Conservation (phyloP, 2,888 invertebrate species). For the Caenorhabditis angaria region DNA sequence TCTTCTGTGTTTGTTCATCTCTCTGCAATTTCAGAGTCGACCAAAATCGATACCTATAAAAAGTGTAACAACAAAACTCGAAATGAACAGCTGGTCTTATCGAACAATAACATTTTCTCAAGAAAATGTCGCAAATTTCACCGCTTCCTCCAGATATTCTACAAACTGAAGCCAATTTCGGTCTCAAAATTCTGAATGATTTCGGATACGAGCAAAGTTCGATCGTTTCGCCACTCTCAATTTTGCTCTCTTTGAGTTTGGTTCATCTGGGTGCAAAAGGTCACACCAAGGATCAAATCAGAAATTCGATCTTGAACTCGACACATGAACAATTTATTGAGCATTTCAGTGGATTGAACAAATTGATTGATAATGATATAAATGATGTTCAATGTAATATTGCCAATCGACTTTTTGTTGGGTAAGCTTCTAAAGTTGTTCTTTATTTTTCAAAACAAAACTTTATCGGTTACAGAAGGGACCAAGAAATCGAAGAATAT, state of each 20-base stretch:
- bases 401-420: conserved; percentile 36
- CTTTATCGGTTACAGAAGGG: conserved; percentile 16
- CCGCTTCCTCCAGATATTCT: neutral
- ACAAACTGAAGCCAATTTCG: neutral
- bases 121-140: neutral
- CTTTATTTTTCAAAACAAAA: neutral
- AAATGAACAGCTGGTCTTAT: neutral
- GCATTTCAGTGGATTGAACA: conserved; percentile 20
- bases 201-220: neutral
- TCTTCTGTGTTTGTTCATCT: neutral
- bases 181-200: neutral
- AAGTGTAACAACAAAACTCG: neutral
- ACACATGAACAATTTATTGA: conserved; percentile 33
- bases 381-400: conserved; percentile 32
- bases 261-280: conserved; percentile 37
- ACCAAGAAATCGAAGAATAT: conserved; percentile 26
- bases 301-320: conserved; percentile 15
- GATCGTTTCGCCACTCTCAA: conserved; percentile 33
- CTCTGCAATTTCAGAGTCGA: too few species aligned
- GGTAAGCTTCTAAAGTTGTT: conserved; percentile 17
- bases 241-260: conserved; percentile 23
- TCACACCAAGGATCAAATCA: conserved; percentile 26
- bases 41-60: neutral
- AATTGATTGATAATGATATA: conserved; percentile 17
- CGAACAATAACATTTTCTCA: neutral